phyloP scores from a whole-genome alignment of 1,140 invertebrate species.

The Formica exsecta region DNA sequence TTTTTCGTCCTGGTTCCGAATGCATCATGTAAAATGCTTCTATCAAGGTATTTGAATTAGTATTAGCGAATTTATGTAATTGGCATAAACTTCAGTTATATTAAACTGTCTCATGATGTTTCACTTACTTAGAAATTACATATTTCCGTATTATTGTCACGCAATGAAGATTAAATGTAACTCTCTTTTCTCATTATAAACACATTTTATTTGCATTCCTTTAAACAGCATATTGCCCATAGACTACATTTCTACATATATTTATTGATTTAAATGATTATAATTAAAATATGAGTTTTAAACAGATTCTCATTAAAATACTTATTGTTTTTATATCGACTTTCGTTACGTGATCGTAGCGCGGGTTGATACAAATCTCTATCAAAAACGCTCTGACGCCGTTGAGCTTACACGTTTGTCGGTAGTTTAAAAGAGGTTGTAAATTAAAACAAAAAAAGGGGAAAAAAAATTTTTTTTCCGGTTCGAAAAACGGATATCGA shows the following conservation, averaged over 20 bases:
- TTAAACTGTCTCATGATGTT: constrained; percentile 28
- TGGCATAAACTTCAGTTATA: constrained; percentile 9
- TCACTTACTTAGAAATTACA: neutral
- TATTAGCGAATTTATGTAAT: constrained; percentile 10
- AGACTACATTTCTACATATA: neutral
- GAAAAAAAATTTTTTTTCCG: constrained; percentile 40
- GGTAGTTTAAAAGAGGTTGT: constrained; percentile 20
- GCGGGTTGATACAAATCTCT: constrained; percentile 28
- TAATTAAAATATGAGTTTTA: neutral
- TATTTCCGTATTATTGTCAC: neutral
- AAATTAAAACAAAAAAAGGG: constrained; percentile 10
- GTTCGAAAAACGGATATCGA: constrained; percentile 58
- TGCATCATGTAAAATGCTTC: constrained; percentile 33
- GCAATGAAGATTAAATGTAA: neutral
- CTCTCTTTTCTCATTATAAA: neutral
- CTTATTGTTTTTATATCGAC: neutral
- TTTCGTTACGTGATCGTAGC: neutral
- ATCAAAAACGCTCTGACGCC: constrained; percentile 32
- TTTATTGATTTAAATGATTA: neutral
- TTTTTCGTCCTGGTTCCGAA: constrained; percentile 4
- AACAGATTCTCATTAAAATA: constrained; percentile 3
- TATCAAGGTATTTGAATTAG: constrained; percentile 15
- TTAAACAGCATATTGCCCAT: neutral
- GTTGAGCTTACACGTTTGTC: constrained; percentile 47
- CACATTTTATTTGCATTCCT: neutral